A percentile compares a stretch with the other conserved stretches of the same genome.
phyloP scores from a whole-genome alignment of 2,888 invertebrate genomes.

The Caenorhabditis sp. region DNA sequence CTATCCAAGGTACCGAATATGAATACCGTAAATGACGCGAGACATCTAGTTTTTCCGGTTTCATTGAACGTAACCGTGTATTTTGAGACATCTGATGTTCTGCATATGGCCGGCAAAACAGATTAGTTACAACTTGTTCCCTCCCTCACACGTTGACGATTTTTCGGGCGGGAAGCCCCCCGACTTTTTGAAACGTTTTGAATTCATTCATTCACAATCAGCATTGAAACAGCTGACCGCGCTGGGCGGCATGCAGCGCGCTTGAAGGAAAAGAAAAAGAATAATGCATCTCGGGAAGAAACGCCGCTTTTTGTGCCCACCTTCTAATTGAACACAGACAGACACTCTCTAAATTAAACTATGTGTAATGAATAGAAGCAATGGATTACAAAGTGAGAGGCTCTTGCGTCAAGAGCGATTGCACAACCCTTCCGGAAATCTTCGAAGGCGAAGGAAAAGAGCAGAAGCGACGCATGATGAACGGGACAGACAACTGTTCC shows the following conservation, averaged over 20 bases:
- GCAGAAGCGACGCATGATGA: slow-evolving; percentile 21
- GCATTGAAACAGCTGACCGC: slow-evolving; percentile 54
- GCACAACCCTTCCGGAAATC: slow-evolving; percentile 21
- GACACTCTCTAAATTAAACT: slow-evolving; percentile 4
- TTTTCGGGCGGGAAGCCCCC: background rate
- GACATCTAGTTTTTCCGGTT: slow-evolving; percentile 49
- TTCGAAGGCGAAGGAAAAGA: background rate
- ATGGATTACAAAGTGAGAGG: slow-evolving; percentile 12
- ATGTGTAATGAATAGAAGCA: slow-evolving; percentile 29
- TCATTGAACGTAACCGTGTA: slow-evolving; percentile 33
- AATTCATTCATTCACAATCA: slow-evolving; percentile 45
- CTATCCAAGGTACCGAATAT: slow-evolving; percentile 27
- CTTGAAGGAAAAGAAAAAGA: slow-evolving; percentile 27
- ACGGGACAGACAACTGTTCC: slow-evolving; percentile 44
- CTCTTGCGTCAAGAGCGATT: slow-evolving; percentile 15
- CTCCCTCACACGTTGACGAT: background rate
- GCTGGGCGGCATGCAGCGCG: slow-evolving; percentile 14
- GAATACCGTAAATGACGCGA: slow-evolving; percentile 47
- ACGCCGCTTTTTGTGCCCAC: slow-evolving; percentile 38
- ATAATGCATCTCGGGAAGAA: slow-evolving; percentile 6
- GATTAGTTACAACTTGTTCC: slow-evolving; percentile 39
- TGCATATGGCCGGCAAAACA: slow-evolving; percentile 15
- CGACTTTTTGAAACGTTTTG: slow-evolving; percentile 39
- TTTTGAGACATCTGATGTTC: slow-evolving; percentile 34
- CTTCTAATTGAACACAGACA: slow-evolving; percentile 50